These are phyloP conservation scores for Meandrusa payeni DNA, from an alignment of 2,888 invertebrate species.

Conservation along the genomic window DNA sequence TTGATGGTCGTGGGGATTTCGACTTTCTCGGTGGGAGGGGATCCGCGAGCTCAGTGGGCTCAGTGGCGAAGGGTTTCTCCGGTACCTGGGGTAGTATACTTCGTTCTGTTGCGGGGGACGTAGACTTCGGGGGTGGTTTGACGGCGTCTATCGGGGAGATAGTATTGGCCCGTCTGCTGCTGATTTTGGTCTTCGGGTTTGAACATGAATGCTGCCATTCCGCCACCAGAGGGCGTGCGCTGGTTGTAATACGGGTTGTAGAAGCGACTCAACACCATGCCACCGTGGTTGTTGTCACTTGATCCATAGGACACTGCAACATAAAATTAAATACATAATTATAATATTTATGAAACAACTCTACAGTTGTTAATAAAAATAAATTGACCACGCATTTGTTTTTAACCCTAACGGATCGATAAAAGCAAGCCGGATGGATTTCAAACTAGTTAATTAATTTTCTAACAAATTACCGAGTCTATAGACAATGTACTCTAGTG, in stretches of 20 bases:
- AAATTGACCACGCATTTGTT: too few species aligned
- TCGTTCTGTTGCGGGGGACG: conserved; percentile 66
- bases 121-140: conserved; percentile 60
- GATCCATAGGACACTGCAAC: conserved; percentile 63
- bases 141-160: conserved; percentile 61
- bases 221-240: conserved; percentile 49
- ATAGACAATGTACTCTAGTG: too few species aligned
- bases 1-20: conserved; percentile 49
- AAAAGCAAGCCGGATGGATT: too few species aligned
- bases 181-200: conserved; percentile 44
- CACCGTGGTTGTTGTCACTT: conserved; percentile 55
- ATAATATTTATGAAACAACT: conserved; percentile 1
- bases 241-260: conserved; percentile 60
- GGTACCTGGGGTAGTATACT: conserved; percentile 47
- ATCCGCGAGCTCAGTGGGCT: conserved; percentile 51
- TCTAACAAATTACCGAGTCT: too few species aligned
- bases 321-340: conserved; percentile 25
- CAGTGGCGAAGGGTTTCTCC: conserved; percentile 36
- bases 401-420: too few species aligned
- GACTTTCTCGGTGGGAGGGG: conserved; percentile 49
- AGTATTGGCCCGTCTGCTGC: conserved; percentile 58
- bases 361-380: too few species aligned
- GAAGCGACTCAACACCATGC: conserved; percentile 67
- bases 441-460: too few species aligned
- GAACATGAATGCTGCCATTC: conserved; percentile 69